A percentile compares a stretch with the other conserved stretches of the same genome.
These are phyloP conservation scores for Lepidurus arcticus DNA, from an alignment of 1,140 invertebrate genomes.

Conservation along the genomic window DNA sequence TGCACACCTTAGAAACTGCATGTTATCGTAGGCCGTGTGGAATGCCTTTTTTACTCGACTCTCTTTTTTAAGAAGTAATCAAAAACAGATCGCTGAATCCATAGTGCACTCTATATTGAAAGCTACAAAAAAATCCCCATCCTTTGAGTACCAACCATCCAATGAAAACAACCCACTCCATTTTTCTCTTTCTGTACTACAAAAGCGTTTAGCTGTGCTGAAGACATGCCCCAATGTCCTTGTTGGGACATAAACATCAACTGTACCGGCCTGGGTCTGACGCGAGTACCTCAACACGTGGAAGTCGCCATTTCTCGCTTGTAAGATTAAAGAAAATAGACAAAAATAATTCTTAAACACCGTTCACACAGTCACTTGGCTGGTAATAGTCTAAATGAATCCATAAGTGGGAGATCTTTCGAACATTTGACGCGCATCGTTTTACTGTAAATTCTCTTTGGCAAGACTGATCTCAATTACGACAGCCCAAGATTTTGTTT, in stretches of 20 bases:
- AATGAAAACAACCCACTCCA: background rate
- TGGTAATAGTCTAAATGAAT: constrained; percentile 40
- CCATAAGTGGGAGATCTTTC: constrained; percentile 40
- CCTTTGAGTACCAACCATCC: background rate
- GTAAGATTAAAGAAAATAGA: constrained; percentile 37
- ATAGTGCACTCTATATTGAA: no score
- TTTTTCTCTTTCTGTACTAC: background rate
- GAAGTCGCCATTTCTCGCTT: constrained; percentile 43
- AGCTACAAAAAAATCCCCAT: no score
- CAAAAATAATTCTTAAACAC: background rate
- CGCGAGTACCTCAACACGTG: constrained; percentile 40
- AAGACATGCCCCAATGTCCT: constrained; percentile 40
- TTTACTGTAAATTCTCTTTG: constrained; percentile 41
- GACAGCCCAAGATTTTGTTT: background rate
- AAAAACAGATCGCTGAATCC: no score
- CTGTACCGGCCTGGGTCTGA: constrained; percentile 40
- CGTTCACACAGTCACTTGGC: constrained; percentile 40
- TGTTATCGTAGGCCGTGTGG: no score
- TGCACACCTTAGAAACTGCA: no score
- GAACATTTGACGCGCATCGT: constrained; percentile 39
- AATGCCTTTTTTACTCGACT: no score
- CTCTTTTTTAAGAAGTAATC: no score
- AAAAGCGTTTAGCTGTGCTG: constrained; percentile 42
- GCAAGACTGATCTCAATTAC: background rate
- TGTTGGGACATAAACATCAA: constrained; percentile 44